Base-by-base conservation (phyloP, 2,797 vertebrate genomes). In the Danio jaintianensis region DNA sequence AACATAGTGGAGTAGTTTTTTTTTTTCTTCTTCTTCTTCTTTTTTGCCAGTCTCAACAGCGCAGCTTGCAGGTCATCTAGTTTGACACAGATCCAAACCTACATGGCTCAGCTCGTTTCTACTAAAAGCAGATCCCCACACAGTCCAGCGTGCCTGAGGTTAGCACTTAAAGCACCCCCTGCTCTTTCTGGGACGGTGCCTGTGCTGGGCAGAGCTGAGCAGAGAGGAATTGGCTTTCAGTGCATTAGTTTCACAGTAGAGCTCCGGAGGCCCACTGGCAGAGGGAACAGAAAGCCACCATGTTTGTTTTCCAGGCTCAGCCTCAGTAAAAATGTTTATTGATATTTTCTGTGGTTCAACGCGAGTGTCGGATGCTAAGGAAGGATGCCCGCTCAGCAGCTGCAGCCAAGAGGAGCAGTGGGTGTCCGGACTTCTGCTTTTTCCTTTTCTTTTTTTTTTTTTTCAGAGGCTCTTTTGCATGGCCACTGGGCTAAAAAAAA, bases 301-400 rank as follows among this genome's bases (percentile, higher is more conserved):
- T 84, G 90, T 91, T 91, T 91, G 88, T 89, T 90, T 91, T 90
- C 84, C 40, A 84, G 84, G 88, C 82, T 85, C 84, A 86, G 87
- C 85, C 86, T 85, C 85, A 86, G 85, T 82, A 91, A 91, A 92
- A 89, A 72, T 90, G 88, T 91, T 92, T 93, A 93, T 93, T 92
- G 91, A 92, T 86, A 90, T 92, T 92, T 90, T 92, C 85, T 90
- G 88, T 88, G 89, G 89, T 91, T 91, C 72, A 90, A 89, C 80
- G 85, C 81, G 86, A 88, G 87, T 89, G 69, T 83, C 56, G 43
- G 59, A 50, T 66, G 68, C 18, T 11, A n/a, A 59, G 52, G 67
- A 85, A 86, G 90, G 87, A 85, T 86, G 87, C 87, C 73, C 55
- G 84, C 87, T 91, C 91, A 93, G 90, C 89, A 92, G 82, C 85